A percentile compares a stretch with the other conserved stretches of the same genome.
phyloP scores from a whole-genome alignment of 1,140 invertebrate species.

The Drosophila parvula region DNA sequence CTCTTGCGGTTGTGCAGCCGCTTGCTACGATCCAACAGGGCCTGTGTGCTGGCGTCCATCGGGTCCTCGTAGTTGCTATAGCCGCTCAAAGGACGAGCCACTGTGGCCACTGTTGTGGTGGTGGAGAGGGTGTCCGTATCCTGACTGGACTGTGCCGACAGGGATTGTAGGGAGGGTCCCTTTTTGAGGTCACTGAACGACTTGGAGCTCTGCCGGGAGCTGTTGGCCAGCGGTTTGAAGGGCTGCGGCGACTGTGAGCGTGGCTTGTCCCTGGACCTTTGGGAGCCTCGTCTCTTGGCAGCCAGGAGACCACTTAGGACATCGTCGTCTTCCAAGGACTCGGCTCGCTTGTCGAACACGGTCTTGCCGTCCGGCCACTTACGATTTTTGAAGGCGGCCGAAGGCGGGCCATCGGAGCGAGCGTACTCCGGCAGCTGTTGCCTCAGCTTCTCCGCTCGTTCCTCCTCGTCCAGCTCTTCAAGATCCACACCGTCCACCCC shows the following conservation, averaged over 20 bases:
- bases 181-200: slow-evolving; percentile 66
- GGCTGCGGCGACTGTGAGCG: slow-evolving; percentile 68
- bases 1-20: slow-evolving; percentile 75
- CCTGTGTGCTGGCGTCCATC: slow-evolving; percentile 67
- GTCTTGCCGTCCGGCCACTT: slow-evolving; percentile 80
- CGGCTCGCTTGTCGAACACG: slow-evolving; percentile 44
- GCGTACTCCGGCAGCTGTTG: slow-evolving; percentile 65
- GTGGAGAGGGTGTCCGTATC: slow-evolving; percentile 64
- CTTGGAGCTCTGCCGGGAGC: slow-evolving; percentile 62
- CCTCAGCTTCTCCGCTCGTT: slow-evolving; percentile 25
- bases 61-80: slow-evolving; percentile 47
- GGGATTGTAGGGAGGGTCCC: slow-evolving; percentile 49
- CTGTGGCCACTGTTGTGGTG: slow-evolving; percentile 60
- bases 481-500: slow-evolving; percentile 2
- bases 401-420: slow-evolving; percentile 60
- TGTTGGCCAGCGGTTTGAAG: slow-evolving; percentile 54
- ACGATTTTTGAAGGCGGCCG: slow-evolving; percentile 68
- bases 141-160: slow-evolving; percentile 67
- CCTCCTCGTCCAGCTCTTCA: slow-evolving; percentile 47
- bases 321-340: slow-evolving; percentile 47
- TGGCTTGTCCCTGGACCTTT: slow-evolving; percentile 47
- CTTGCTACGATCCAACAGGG: slow-evolving; percentile 78
- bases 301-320: slow-evolving; percentile 32
- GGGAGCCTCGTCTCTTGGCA: slow-evolving; percentile 25
- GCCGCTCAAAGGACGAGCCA: slow-evolving; percentile 47